phyloP scores from a whole-genome alignment of 2,888 invertebrate genomes.

The Dinocampus coccinellae region DNA sequence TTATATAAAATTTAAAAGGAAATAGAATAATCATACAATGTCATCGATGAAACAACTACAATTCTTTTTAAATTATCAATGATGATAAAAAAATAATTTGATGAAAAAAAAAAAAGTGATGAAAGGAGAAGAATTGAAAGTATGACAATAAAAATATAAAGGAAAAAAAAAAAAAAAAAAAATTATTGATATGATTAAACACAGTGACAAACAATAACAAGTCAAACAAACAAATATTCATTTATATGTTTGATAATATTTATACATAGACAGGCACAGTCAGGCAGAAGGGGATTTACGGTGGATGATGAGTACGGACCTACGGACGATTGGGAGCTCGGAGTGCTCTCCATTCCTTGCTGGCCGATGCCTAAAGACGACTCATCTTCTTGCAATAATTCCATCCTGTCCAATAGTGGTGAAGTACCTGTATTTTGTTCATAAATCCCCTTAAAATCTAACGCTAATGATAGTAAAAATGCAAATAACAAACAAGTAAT shows the following conservation, averaged over 20 bases:
- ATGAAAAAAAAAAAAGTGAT: too few relatives aligned
- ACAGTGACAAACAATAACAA: conserved; percentile 25
- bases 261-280: conserved; percentile 54
- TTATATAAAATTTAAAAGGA: background rate
- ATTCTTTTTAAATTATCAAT: background rate
- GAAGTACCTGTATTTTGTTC: conserved; percentile 66
- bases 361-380: conserved; percentile 66
- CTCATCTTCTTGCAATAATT: conserved; percentile 68
- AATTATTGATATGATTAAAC: conserved; percentile 39
- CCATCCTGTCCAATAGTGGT: conserved; percentile 68
- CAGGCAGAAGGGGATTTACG: conserved; percentile 44
- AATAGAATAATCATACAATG: background rate
- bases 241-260: conserved; percentile 57
- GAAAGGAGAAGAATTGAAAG: too few relatives aligned
- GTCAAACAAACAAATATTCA: conserved; percentile 49
- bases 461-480: conserved; percentile 12
- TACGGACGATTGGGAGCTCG: conserved; percentile 67
- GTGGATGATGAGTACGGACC: conserved; percentile 62
- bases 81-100: background rate
- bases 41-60: background rate
- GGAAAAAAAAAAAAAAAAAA: background rate
- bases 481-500: background rate
- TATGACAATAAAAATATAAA: background rate
- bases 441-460: conserved; percentile 36
- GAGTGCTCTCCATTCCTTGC: conserved; percentile 67